Percentiles rank a stretch among this genome's conserved stretches.
These are phyloP conservation scores for Ceyx erithaca DNA, from an alignment of 2,797 vertebrate genomes.

Conservation along the genomic window DNA sequence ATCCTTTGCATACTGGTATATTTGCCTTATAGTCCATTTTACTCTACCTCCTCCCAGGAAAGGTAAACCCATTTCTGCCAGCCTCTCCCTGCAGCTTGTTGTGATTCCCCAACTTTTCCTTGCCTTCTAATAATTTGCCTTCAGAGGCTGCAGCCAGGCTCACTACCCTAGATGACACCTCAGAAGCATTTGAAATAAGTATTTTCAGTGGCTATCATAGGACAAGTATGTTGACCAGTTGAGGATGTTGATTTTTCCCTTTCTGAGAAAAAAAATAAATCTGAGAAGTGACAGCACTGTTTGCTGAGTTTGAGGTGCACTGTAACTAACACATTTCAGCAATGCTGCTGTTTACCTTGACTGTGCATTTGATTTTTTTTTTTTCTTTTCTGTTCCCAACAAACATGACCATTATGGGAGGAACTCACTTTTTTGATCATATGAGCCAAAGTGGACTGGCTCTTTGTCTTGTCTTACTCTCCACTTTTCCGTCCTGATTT, in stretches of 20 bases:
- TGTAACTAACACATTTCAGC: not conserved
- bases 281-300: not conserved
- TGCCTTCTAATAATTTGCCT: not conserved
- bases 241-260: not conserved
- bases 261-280: not conserved
- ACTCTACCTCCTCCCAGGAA: not conserved
- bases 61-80: not conserved
- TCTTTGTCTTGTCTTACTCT: not conserved
- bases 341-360: not conserved
- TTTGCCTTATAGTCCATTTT: not conserved
- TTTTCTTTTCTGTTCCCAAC: not conserved
- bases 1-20: not conserved
- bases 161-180: not conserved
- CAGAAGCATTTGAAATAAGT: not conserved
- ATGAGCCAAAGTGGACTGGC: not conserved
- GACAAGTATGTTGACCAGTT: accelerated
- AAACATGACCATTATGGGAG: not conserved
- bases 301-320: not conserved
- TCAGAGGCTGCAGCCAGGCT: not conserved
- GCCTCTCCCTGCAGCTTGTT: not conserved
- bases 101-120: not conserved
- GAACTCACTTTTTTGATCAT: accelerated
- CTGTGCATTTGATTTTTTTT: no score
- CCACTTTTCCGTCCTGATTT: not conserved
- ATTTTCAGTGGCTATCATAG: not conserved